Evolutionary conservation across 2,888 invertebrate genomes (phyloP).

Genomic region (Philopedon plagiatum): DNA sequence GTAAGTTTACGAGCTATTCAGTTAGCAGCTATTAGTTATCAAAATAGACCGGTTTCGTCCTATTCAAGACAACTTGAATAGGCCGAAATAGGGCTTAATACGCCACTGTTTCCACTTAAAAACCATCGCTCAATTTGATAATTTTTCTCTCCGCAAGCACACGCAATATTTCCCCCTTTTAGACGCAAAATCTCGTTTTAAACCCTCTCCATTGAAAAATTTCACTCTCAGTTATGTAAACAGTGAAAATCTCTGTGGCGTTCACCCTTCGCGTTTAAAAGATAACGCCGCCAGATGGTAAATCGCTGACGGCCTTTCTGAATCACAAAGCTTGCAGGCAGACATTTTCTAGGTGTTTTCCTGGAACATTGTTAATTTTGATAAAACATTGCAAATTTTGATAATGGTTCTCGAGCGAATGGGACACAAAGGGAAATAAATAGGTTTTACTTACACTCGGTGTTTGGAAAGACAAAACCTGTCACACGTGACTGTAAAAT

Average conservation of each 20-base stretch:
- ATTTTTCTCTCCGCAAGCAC: constrained; percentile 9
- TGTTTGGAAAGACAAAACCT: too few relatives aligned
- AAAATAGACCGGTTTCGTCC: too few relatives aligned
- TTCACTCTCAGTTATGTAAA: constrained; percentile 33
- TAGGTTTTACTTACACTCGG: too few relatives aligned
- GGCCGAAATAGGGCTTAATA: too few relatives aligned
- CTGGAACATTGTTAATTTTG: constrained; percentile 13
- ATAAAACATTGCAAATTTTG: constrained; percentile 11
- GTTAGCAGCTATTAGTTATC: too few relatives aligned
- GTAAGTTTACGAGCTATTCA: too few relatives aligned
- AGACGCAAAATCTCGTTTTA: constrained; percentile 20
- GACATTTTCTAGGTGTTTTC: constrained; percentile 34
- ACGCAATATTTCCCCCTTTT: constrained; percentile 19
- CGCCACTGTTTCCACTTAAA: constrained; percentile 8
- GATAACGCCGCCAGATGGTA: constrained; percentile 2
- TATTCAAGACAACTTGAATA: too few relatives aligned
- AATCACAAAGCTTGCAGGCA: constrained; percentile 18
- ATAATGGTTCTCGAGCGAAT: too few relatives aligned
- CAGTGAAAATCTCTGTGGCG: constrained; percentile 22
- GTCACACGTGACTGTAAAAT: too few relatives aligned
- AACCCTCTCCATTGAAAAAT: constrained; percentile 26
- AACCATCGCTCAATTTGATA: constrained; percentile 10
- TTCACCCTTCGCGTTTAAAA: constrained; percentile 19
- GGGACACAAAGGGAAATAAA: too few relatives aligned
- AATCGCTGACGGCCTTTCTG: constrained; percentile 28